Evolutionary conservation across 2,888 invertebrate genomes (phyloP), one percentile per base, ranked within the genome.

Genomic region (Metacarcinus magister): DNA sequence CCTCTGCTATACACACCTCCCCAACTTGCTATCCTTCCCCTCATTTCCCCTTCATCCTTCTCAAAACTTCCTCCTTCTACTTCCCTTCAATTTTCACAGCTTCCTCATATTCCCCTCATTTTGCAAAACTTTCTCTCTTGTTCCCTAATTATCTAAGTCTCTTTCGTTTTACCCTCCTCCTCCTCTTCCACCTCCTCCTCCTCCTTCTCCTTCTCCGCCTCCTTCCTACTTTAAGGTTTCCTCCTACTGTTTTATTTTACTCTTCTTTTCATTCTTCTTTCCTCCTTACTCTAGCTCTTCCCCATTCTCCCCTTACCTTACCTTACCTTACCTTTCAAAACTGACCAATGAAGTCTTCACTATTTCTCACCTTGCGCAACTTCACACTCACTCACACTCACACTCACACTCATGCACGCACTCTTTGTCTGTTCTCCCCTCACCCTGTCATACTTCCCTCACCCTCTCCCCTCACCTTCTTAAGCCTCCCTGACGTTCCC

Each of bases 381-480:
- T n/a, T n/a, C n/a, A 67, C 67, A 67, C 67, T 23, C 67, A 67
- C 67, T 23, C 19, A 67, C 67, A 67, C 23, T n/a, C 67, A 67
- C 67, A 67, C 23, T n/a, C 67, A 67, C n/a, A 67, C 2, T n/a
- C 67, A n/a, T n/a, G n/a, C 67, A 67, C 67, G 4, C 19, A 67
- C 67, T 67, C 23, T 67, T 67, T 3, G 16, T 54, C 67, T n/a
- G 67, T 5, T 67, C 67, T 67, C 67, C 67, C 82, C 32, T 82
- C 82, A 82, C 32, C 13, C 32, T 32, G 10, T 2, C 32, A 28
- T 32, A 32, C 82, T 82, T 82, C 82, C 82, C 82, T 82, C 32
- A 32, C 82, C 32, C 75, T 28, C 32, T 82, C 82, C 82, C 82
- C 82, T 82, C 82, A 82, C 32, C 82, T 82, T 82, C 82, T 82